Percentiles rank a stretch among this genome's conserved stretches.
These are phyloP conservation scores for Hypercompe scribonia DNA, from an alignment of 2,888 invertebrate species.

Conservation along the genomic window DNA sequence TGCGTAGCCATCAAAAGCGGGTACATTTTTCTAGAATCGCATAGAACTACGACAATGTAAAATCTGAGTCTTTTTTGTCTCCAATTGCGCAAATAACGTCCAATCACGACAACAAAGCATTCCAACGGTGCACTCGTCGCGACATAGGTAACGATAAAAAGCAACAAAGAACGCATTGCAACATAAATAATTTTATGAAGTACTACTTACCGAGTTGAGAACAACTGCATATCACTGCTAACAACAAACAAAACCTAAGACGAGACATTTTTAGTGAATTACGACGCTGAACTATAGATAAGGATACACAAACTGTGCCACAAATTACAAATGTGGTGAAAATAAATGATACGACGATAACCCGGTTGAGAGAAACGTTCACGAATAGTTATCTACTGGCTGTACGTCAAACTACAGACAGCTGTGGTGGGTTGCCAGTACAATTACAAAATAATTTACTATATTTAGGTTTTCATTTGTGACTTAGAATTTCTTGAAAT, in stretches of 20 bases:
- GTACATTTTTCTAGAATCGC: conserved; percentile 48
- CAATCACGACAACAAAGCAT: conserved; percentile 56
- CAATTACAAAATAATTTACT: neutral
- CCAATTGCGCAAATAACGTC: conserved; percentile 59
- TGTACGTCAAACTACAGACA: conserved; percentile 64
- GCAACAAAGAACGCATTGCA: conserved; percentile 64
- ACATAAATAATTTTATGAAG: conserved; percentile 49
- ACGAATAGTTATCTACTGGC: conserved; percentile 39
- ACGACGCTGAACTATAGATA: conserved; percentile 40
- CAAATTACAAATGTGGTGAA: conserved; percentile 59
- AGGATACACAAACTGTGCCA: conserved; percentile 55
- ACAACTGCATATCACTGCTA: conserved; percentile 71
- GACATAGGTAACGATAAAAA: conserved; percentile 60
- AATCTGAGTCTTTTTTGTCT: conserved; percentile 45
- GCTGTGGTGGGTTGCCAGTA: conserved; percentile 64
- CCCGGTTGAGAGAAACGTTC: conserved; percentile 57
- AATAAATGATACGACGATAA: conserved; percentile 62
- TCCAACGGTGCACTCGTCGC: conserved; percentile 41
- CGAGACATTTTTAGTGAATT: conserved; percentile 64
- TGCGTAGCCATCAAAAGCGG: conserved; percentile 25
- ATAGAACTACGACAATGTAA: conserved; percentile 43
- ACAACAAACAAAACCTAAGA: conserved; percentile 67
- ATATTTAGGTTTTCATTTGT: neutral
- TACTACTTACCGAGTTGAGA: conserved; percentile 70
- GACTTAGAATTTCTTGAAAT: neutral